Evolutionary conservation across 1,140 invertebrate species (phyloP).

Genomic region (Temnothorax curvispinosus): DNA sequence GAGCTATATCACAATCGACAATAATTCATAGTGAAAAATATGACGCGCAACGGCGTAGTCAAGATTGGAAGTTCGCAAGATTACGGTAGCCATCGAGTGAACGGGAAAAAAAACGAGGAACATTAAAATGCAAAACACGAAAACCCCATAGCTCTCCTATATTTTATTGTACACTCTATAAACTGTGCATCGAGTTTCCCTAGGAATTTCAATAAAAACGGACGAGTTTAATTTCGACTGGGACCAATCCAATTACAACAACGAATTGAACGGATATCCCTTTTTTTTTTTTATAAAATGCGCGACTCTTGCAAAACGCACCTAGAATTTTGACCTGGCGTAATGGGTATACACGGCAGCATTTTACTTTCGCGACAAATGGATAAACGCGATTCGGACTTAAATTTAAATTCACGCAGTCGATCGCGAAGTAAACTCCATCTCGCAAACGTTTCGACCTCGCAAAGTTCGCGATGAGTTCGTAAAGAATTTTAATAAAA

Average conservation of each 20-base stretch:
- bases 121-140: conserved; percentile 26
- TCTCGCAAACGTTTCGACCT: neutral
- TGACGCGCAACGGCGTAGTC: neutral
- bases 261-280: neutral
- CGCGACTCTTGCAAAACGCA: neutral
- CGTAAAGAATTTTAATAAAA: conserved; percentile 46
- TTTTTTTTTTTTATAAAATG: neutral
- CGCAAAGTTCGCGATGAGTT: conserved; percentile 32
- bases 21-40: conserved; percentile 1
- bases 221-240: conserved; percentile 34
- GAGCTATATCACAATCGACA: neutral
- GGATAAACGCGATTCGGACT: conserved; percentile 40
- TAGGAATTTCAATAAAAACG: conserved; percentile 50
- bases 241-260: conserved; percentile 40
- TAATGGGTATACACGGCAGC: neutral
- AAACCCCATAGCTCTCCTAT: neutral
- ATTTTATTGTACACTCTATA: neutral
- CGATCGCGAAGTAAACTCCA: neutral
- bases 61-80: neutral
- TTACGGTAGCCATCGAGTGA: neutral
- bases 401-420: conserved; percentile 31
- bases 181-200: conserved; percentile 12
- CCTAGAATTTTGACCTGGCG: neutral
- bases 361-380: conserved; percentile 19
- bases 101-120: neutral